Conservation (phyloP, 2,888 invertebrate species). For the Oegoconia quadripuncta region DNA sequence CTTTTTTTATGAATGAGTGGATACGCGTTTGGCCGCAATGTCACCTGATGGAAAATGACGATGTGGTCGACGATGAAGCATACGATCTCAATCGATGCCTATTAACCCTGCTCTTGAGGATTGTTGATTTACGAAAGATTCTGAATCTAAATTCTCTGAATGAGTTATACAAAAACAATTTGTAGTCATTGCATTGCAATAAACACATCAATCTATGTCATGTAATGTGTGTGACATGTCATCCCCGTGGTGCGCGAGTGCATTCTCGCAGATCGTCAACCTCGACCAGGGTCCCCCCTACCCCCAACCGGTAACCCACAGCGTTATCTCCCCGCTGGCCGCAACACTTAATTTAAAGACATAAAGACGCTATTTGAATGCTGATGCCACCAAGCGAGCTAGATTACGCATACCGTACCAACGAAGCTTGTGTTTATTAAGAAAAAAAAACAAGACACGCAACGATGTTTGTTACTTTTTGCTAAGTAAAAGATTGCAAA, state of each 20-base stretch:
- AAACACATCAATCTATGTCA: slow-evolving; percentile 60
- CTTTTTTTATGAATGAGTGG: no score
- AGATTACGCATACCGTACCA: slow-evolving; percentile 13
- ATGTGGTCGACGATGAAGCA: no score
- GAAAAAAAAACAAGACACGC: slow-evolving; percentile 17
- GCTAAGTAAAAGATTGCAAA: not conserved
- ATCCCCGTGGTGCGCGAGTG: slow-evolving; percentile 55
- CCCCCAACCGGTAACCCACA: slow-evolving; percentile 23
- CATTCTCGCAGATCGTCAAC: slow-evolving; percentile 73
- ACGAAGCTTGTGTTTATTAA: slow-evolving; percentile 10
- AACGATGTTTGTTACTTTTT: slow-evolving; percentile 10
- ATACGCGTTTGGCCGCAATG: not conserved
- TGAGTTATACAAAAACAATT: slow-evolving; percentile 27
- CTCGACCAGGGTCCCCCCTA: slow-evolving; percentile 46
- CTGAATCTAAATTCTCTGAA: slow-evolving; percentile 7
- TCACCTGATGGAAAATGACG: no score
- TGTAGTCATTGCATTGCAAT: slow-evolving; percentile 37
- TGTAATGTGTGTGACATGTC: slow-evolving; percentile 54
- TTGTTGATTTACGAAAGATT: no score
- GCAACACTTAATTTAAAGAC: slow-evolving; percentile 32
- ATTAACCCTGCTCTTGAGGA: no score
- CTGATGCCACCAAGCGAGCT: slow-evolving; percentile 21
- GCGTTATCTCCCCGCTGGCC: slow-evolving; percentile 19
- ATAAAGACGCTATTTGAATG: slow-evolving; percentile 39
- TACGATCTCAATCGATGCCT: no score